These are phyloP conservation scores for Macropis europaea DNA, from an alignment of 2,888 invertebrate species.

Conservation along the genomic window DNA sequence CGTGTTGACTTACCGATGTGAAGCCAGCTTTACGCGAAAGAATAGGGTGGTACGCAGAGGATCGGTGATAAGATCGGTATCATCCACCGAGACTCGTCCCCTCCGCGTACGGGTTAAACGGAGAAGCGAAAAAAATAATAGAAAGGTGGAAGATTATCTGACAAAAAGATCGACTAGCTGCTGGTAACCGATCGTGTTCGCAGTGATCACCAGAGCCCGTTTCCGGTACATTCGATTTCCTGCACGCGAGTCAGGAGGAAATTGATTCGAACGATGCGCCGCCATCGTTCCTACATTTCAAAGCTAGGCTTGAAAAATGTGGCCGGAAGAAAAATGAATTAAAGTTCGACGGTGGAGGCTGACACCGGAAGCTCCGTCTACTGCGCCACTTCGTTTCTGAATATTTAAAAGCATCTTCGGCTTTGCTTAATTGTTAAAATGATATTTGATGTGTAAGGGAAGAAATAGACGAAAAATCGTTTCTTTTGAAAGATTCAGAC, in stretches of 20 bases:
- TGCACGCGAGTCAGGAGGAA: conserved; percentile 62
- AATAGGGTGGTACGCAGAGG: neutral
- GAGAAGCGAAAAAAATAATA: conserved; percentile 6
- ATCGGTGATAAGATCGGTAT: conserved; percentile 14
- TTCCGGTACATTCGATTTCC: conserved; percentile 67
- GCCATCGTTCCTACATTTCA: conserved; percentile 21
- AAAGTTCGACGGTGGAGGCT: neutral
- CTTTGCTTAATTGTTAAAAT: too few species aligned
- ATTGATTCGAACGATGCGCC: conserved; percentile 59
- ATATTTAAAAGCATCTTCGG: neutral
- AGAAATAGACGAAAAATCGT: too few species aligned
- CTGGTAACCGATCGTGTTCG: conserved; percentile 31
- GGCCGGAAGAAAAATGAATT: neutral
- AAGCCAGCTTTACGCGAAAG: too few species aligned
- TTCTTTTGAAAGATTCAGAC: too few species aligned
- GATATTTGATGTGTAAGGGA: too few species aligned
- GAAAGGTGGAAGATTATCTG: conserved; percentile 43
- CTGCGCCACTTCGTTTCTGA: neutral
- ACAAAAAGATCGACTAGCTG: conserved; percentile 53
- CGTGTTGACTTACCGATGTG: too few species aligned
- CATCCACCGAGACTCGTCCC: conserved; percentile 3
- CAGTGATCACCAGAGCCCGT: conserved; percentile 47
- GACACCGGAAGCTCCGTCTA: neutral
- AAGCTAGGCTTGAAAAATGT: conserved; percentile 33
- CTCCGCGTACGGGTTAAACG: neutral